These are phyloP conservation scores for Andrena marginata DNA, from an alignment of 2,888 invertebrate genomes.

Conservation along the genomic window DNA sequence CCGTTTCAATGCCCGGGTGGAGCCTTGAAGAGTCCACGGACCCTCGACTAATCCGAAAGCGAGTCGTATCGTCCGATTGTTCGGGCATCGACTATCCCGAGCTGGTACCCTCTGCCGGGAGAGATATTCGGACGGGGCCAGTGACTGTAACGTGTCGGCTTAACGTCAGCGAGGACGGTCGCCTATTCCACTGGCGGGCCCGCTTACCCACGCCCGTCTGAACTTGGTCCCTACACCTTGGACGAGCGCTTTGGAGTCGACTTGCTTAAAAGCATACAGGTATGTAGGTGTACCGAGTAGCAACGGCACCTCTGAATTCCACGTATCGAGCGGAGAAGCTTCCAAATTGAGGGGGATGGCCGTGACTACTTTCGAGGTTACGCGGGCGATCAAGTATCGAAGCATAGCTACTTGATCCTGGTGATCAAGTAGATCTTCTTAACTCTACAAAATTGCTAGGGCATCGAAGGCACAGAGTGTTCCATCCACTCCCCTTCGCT, in stretches of 20 bases:
- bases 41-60: conserved; percentile 38
- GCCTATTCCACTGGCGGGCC: conserved; percentile 60
- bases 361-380: too few relatives aligned
- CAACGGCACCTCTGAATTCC: too few relatives aligned
- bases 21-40: conserved; percentile 34
- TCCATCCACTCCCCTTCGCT: too few relatives aligned
- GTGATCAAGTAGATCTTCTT: too few relatives aligned
- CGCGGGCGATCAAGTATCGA: too few relatives aligned
- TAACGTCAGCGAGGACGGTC: conserved; percentile 75
- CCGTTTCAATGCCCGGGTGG: background rate
- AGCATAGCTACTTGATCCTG: too few relatives aligned
- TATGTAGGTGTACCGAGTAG: too few relatives aligned
- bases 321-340: too few relatives aligned
- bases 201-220: conserved; percentile 40
- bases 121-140: conserved; percentile 52
- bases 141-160: conserved; percentile 76
- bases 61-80: conserved; percentile 53
- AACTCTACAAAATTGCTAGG: too few relatives aligned
- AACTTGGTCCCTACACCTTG: too few relatives aligned
- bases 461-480: too few relatives aligned
- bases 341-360: too few relatives aligned
- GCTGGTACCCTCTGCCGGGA: conserved; percentile 22
- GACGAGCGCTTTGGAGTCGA: background rate
- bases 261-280: background rate
- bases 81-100: conserved; percentile 58